Conservation (phyloP, 2,797 vertebrate genomes). For the Heliangelus exortis region DNA sequence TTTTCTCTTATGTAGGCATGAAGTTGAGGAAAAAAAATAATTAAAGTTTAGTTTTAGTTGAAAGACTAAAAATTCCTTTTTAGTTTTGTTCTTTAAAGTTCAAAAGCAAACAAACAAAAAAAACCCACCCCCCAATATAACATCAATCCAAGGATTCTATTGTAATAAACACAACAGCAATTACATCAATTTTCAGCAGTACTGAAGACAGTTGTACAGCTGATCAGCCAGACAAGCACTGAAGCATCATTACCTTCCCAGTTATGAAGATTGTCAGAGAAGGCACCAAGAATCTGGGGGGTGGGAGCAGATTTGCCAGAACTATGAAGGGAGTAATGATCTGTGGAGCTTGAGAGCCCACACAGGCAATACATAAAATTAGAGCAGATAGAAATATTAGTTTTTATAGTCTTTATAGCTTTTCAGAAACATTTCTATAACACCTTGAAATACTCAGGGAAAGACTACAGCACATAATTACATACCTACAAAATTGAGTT, state of each 20-base stretch:
- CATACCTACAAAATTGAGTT: background rate
- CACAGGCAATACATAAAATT: background rate
- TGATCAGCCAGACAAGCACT: background rate
- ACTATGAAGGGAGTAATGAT: background rate
- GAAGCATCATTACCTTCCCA: background rate
- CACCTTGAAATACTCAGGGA: background rate
- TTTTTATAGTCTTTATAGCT: background rate
- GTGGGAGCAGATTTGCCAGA: background rate
- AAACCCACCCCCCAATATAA: background rate
- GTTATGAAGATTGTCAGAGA: background rate
- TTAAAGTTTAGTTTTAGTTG: no score
- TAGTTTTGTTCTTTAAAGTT: background rate
- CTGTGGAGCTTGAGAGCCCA: background rate
- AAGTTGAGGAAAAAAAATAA: background rate
- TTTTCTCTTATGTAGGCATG: background rate
- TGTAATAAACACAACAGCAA: background rate
- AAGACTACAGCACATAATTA: background rate
- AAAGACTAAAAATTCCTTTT: background rate
- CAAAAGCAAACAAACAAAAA: background rate
- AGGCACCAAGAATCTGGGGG: background rate
- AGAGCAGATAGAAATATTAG: background rate
- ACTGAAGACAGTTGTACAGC: background rate
- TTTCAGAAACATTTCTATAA: background rate
- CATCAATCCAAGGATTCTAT: background rate
- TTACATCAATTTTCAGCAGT: background rate